phyloP scores from a whole-genome alignment of 2,888 invertebrate species.

The Encarsia formosa region DNA sequence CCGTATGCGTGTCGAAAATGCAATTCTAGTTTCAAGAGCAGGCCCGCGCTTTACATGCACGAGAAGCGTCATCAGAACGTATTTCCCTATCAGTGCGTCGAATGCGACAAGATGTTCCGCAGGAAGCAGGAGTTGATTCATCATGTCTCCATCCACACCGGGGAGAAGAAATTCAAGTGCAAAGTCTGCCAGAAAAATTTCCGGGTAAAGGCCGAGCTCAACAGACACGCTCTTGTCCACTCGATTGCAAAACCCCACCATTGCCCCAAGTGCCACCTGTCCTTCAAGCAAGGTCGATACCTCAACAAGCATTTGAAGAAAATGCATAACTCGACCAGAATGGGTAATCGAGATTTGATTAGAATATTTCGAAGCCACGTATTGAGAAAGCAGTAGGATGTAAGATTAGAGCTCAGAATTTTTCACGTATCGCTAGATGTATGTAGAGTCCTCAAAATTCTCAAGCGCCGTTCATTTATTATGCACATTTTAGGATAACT shows the following conservation, averaged over 20 bases:
- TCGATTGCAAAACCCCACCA: constrained; percentile 54
- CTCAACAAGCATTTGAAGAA: constrained; percentile 55
- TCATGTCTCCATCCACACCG: constrained; percentile 57
- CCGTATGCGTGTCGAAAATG: constrained; percentile 53
- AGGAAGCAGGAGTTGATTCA: constrained; percentile 55
- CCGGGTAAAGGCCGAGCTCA: constrained; percentile 58
- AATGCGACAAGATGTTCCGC: constrained; percentile 57
- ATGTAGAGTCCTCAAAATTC: too few species aligned
- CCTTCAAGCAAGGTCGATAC: constrained; percentile 56
- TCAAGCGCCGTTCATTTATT: too few species aligned
- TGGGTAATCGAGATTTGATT: too few species aligned
- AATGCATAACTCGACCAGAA: constrained; percentile 51
- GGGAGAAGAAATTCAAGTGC: constrained; percentile 56
- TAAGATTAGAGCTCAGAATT: too few species aligned
- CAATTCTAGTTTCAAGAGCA: constrained; percentile 51
- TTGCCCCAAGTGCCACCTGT: constrained; percentile 52
- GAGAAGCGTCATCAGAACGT: constrained; percentile 52
- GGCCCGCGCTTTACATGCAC: constrained; percentile 53
- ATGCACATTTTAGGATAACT: too few species aligned
- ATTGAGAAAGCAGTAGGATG: too few species aligned
- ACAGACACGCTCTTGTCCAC: constrained; percentile 56
- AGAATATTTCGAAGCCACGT: too few species aligned
- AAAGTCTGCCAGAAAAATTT: constrained; percentile 55
- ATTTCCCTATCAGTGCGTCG: constrained; percentile 50
- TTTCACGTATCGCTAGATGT: too few species aligned